These are phyloP conservation scores for Corythoichthys haematopterus DNA, from an alignment of 2,113 vertebrate species.

Conservation along the genomic window DNA sequence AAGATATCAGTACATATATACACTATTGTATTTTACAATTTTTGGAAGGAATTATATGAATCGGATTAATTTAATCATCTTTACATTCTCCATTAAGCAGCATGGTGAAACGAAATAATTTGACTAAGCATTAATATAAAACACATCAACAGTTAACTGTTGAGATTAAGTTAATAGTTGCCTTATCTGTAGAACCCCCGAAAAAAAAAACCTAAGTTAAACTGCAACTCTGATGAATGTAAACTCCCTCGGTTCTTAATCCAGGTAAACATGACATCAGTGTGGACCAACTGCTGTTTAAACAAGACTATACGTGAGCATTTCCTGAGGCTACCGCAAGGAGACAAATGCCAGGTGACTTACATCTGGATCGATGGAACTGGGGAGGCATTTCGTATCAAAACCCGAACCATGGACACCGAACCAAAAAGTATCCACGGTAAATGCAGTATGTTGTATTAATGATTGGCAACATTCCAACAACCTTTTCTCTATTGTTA, in stretches of 20 bases:
- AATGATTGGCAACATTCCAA: background rate
- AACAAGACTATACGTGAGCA: conserved; percentile 62
- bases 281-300: conserved; percentile 34
- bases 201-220: background rate
- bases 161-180: no score
- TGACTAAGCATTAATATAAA: no score
- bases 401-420: conserved; percentile 65
- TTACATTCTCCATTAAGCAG: no score
- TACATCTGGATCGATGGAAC: conserved; percentile 76
- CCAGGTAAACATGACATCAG: conserved; percentile 41
- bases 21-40: no score
- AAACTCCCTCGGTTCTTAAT: background rate
- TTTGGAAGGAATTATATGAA: no score
- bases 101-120: no score
- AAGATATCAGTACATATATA: no score
- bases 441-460: conserved; percentile 4
- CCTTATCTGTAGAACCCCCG: background rate
- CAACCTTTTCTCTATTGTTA: background rate
- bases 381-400: conserved; percentile 72
- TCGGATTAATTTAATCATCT: no score
- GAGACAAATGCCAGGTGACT: conserved; percentile 67
- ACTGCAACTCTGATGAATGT: no score
- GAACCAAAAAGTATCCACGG: conserved; percentile 61
- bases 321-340: conserved; percentile 74
- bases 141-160: no score